These are phyloP conservation scores for Ganaspis sp. DNA, from an alignment of 1,140 invertebrate species.

Conservation along the genomic window DNA sequence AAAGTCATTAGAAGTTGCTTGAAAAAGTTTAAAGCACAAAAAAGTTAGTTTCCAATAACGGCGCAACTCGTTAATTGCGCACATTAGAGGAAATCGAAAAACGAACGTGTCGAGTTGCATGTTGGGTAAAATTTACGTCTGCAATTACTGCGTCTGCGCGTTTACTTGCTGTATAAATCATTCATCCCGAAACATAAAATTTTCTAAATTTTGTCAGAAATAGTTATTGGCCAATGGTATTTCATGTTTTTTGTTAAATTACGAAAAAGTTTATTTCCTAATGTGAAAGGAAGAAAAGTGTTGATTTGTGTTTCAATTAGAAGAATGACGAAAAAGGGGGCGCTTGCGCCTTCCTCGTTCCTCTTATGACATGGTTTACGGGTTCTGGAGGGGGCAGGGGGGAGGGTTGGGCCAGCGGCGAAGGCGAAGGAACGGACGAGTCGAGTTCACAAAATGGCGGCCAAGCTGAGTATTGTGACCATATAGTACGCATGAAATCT, in stretches of 20 bases:
- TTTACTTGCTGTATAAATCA: neutral
- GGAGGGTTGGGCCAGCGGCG: slow-evolving; percentile 44
- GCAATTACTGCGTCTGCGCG: neutral
- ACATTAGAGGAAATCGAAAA: slow-evolving; percentile 13
- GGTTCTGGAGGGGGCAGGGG: slow-evolving; percentile 48
- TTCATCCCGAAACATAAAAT: neutral
- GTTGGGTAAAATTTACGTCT: slow-evolving; percentile 61
- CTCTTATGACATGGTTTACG: neutral
- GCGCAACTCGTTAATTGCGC: slow-evolving; percentile 10
- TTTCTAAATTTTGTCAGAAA: neutral
- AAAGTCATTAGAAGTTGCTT: neutral
- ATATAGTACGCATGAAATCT: slow-evolving; percentile 70
- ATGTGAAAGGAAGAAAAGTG: neutral
- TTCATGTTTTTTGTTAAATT: neutral
- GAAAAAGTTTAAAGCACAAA: neutral
- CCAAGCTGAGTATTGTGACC: slow-evolving; percentile 61
- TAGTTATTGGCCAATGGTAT: neutral
- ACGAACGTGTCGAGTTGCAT: slow-evolving; percentile 48
- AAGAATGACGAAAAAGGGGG: neutral
- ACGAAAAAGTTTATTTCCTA: neutral
- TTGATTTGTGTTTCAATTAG: neutral
- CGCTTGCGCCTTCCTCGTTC: neutral
- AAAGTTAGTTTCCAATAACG: neutral
- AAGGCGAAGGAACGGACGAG: slow-evolving; percentile 61
- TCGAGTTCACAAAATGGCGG: slow-evolving; percentile 71